Conservation (phyloP, 2,113 vertebrate genomes). For the western clawed frog (Xenopus tropicalis) region DNA sequence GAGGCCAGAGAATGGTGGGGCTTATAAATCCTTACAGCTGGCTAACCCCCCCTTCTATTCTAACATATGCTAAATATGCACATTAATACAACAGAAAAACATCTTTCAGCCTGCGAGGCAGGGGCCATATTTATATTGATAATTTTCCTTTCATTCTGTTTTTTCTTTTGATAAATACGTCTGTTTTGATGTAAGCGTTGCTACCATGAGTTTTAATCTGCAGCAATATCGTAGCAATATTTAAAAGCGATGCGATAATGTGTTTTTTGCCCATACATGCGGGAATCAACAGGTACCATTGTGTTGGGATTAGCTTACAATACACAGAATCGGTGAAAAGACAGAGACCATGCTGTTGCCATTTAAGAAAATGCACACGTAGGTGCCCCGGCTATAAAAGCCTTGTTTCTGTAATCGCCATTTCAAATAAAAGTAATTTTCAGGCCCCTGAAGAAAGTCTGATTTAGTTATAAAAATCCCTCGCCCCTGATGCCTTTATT, state of each 20-base stretch:
- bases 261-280: slow-evolving; percentile 14
- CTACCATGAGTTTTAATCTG: too few relatives aligned
- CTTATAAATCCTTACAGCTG: too few relatives aligned
- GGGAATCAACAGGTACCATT: slow-evolving; percentile 40
- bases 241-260: background rate
- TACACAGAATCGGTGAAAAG: slow-evolving; percentile 39
- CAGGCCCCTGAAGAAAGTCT: slow-evolving; percentile 67
- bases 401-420: slow-evolving; percentile 34
- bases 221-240: too few relatives aligned
- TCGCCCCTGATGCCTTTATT: slow-evolving; percentile 70
- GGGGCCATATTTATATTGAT: too few relatives aligned
- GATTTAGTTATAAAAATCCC: slow-evolving; percentile 82
- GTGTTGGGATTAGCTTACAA: slow-evolving; percentile 40
- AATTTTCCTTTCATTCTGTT: too few relatives aligned
- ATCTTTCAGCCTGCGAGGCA: too few relatives aligned
- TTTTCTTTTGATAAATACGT: too few relatives aligned
- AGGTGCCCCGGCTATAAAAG: slow-evolving; percentile 25
- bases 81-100: too few relatives aligned
- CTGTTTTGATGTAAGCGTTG: too few relatives aligned
- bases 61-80: too few relatives aligned
- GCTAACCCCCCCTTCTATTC: too few relatives aligned
- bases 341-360: slow-evolving; percentile 34
- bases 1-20: too few relatives aligned
- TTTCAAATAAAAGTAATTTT: slow-evolving; percentile 48
- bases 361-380: slow-evolving; percentile 30